Conservation (phyloP, 1,140 invertebrate species). For the Drosophila yakuba region DNA sequence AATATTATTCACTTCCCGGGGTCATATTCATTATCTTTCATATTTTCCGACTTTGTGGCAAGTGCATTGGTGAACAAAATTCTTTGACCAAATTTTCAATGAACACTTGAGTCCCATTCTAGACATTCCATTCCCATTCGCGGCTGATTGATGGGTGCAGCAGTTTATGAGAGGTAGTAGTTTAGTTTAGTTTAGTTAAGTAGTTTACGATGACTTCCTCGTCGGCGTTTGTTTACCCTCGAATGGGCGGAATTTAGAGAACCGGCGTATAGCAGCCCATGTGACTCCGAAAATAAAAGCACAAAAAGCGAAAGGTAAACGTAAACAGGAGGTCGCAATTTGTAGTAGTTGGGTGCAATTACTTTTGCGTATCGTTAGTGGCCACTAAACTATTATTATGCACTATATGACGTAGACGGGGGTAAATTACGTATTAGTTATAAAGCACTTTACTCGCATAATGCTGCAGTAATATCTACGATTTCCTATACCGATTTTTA, state of each 20-base stretch:
- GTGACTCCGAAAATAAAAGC: constrained; percentile 37
- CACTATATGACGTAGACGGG: constrained; percentile 3
- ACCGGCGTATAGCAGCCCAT: constrained; percentile 34
- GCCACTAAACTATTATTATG: constrained; percentile 37
- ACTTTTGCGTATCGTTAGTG: constrained; percentile 31
- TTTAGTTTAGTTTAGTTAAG: background rate
- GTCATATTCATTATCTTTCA: background rate
- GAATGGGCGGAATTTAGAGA: background rate
- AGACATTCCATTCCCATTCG: constrained; percentile 19
- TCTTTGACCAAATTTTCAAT: background rate
- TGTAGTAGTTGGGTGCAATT: constrained; percentile 34
- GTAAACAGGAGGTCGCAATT: background rate
- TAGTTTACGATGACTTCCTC: constrained; percentile 30
- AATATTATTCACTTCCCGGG: background rate
- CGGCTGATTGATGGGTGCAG: constrained; percentile 31
- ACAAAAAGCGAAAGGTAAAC: constrained; percentile 48
- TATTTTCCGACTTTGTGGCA: background rate
- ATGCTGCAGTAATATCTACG: constrained; percentile 42
- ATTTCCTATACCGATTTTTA: constrained; percentile 27
- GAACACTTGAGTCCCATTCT: constrained; percentile 12
- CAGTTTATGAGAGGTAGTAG: constrained; percentile 4
- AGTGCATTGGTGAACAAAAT: background rate
- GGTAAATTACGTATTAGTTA: constrained; percentile 53
- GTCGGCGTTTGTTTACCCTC: constrained; percentile 39
- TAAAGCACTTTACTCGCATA: constrained; percentile 44